Percentiles rank a stretch among this genome's conserved stretches.
Evolutionary conservation across 2,113 vertebrate species (phyloP).

Genomic region (Oceanodroma tethys): DNA sequence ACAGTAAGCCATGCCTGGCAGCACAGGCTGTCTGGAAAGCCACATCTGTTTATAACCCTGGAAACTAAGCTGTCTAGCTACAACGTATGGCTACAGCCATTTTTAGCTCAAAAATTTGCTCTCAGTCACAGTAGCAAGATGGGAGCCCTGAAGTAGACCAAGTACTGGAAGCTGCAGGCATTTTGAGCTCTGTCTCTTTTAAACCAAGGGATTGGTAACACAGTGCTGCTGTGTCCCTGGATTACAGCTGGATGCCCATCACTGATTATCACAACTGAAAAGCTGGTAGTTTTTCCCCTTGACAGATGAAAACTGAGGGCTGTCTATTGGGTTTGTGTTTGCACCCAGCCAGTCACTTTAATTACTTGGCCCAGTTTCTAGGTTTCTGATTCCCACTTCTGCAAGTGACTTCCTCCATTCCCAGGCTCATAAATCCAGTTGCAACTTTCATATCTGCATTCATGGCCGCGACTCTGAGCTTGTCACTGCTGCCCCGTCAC

Average conservation of each 20-base stretch:
- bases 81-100: background rate
- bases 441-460: background rate
- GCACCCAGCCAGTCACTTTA: background rate
- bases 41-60: background rate
- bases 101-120: background rate
- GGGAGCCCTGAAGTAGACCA: background rate
- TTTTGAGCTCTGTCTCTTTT: background rate
- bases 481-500: background rate
- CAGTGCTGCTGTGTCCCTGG: background rate
- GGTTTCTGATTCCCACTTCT: constrained; percentile 35
- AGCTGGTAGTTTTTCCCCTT: background rate
- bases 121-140: background rate
- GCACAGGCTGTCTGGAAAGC: background rate
- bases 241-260: background rate
- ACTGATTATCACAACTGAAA: background rate
- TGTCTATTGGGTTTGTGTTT: background rate
- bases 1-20: background rate
- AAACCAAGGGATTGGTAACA: background rate
- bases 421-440: background rate
- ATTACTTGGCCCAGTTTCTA: constrained; percentile 10
- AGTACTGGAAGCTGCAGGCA: background rate
- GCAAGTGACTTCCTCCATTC: constrained; percentile 45
- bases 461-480: accelerated
- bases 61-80: background rate
- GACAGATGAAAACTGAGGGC: background rate